Percentiles rank a stretch among this genome's conserved stretches.
Evolutionary conservation across 1,140 invertebrate species (phyloP).

Genomic region (Eumaeus atala): DNA sequence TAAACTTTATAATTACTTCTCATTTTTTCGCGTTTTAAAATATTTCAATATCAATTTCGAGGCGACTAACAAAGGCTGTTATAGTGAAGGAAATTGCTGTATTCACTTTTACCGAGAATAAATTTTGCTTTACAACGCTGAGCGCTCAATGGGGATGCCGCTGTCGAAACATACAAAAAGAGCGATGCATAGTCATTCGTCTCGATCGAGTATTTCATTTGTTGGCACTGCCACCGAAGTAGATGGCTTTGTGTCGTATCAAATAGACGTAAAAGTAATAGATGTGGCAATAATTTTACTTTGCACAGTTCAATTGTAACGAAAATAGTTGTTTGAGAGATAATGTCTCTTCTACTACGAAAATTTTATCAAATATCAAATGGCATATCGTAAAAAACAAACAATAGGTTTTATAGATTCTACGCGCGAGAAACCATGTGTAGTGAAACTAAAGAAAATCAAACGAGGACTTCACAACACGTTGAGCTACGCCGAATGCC

Average conservation of each 20-base stretch:
- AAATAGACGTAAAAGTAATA: constrained; percentile 33
- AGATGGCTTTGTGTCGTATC: constrained; percentile 41
- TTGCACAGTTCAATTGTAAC: background rate
- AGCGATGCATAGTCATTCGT: constrained; percentile 52
- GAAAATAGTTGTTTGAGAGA: constrained; percentile 1
- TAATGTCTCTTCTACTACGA: background rate
- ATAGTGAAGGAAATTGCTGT: constrained; percentile 36
- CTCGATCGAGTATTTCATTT: constrained; percentile 59
- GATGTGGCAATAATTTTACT: constrained; percentile 21
- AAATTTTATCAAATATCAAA: too few species aligned
- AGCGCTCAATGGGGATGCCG: constrained; percentile 41
- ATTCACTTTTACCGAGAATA: constrained; percentile 39
- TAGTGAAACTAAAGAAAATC: too few species aligned
- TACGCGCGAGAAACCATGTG: too few species aligned
- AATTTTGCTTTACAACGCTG: constrained; percentile 39
- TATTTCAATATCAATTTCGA: constrained; percentile 28
- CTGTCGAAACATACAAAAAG: constrained; percentile 51
- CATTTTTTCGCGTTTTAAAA: constrained; percentile 17
- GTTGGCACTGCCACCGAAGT: constrained; percentile 39
- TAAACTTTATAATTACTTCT: constrained; percentile 6
- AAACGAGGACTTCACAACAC: too few species aligned
- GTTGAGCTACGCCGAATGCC: too few species aligned
- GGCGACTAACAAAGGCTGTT: constrained; percentile 22
- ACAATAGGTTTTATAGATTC: too few species aligned
- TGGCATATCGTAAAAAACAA: too few species aligned